Evolutionary conservation across 2,113 vertebrate genomes (phyloP).

Genomic region (Camelus dromedarius): DNA sequence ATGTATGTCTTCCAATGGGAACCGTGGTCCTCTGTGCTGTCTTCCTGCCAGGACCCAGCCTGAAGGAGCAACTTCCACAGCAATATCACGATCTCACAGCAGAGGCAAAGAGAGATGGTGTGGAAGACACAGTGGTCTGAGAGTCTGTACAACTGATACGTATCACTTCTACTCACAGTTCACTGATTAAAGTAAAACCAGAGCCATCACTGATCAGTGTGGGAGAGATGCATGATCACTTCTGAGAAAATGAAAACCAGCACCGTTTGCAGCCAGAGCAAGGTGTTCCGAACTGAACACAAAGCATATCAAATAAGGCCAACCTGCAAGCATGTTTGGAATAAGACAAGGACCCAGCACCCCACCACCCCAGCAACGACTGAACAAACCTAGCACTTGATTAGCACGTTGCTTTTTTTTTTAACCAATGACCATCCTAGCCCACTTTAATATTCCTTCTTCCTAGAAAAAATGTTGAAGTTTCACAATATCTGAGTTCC

Average conservation of each 20-base stretch:
- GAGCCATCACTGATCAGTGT: background rate
- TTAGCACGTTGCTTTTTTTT: background rate
- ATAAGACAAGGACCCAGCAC: background rate
- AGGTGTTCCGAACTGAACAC: background rate
- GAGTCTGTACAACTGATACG: background rate
- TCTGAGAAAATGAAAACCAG: background rate
- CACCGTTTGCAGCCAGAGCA: background rate
- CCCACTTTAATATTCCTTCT: background rate
- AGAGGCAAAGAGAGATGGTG: background rate
- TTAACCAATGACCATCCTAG: no score
- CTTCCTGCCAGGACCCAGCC: background rate
- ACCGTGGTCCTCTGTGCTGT: no score
- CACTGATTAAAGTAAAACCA: background rate
- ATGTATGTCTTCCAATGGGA: rapidly evolving
- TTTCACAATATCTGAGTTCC: background rate
- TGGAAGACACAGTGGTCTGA: rapidly evolving
- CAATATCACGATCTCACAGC: rapidly evolving
- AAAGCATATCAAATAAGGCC: background rate
- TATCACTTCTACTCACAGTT: background rate
- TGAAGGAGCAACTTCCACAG: rapidly evolving
- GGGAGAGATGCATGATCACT: background rate
- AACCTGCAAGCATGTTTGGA: background rate
- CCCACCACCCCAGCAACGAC: rapidly evolving
- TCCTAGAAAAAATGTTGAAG: background rate
- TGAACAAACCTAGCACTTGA: background rate